A percentile compares a stretch with the other conserved stretches of the same genome.
These are phyloP conservation scores for Brachystomella parvula DNA, from an alignment of 1,140 invertebrate genomes.

Conservation along the genomic window DNA sequence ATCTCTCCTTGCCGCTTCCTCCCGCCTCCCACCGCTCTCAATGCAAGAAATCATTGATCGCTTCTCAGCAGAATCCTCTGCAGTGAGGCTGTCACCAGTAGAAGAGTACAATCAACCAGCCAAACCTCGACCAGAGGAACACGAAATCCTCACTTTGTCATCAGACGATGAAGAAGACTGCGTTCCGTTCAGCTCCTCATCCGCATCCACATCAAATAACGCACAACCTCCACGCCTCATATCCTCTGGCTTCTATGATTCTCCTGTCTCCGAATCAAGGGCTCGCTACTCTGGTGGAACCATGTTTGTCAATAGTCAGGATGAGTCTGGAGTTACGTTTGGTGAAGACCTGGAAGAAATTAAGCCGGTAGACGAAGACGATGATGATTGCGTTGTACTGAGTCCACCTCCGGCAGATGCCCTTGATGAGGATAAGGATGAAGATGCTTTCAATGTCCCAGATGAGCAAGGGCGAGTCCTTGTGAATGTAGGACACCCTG, in stretches of 20 bases:
- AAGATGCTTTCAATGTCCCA: slow-evolving; percentile 80
- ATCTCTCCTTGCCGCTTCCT: slow-evolving; percentile 45
- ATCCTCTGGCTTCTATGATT: not conserved
- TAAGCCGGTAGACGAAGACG: slow-evolving; percentile 44
- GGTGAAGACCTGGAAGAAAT: slow-evolving; percentile 8
- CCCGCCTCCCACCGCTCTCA: not conserved
- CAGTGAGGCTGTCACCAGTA: not conserved
- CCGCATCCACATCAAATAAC: not conserved
- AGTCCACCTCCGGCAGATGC: slow-evolving; percentile 54
- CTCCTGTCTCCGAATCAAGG: not conserved
- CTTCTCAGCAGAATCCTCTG: not conserved
- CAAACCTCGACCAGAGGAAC: not conserved
- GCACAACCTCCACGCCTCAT: not conserved
- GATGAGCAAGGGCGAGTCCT: slow-evolving; percentile 86
- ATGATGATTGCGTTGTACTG: slow-evolving; percentile 73
- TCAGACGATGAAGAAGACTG: slow-evolving; percentile 14
- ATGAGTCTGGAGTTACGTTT: slow-evolving; percentile 41
- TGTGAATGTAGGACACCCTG: slow-evolving; percentile 92
- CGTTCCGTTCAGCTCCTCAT: not conserved
- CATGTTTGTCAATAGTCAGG: slow-evolving; percentile 38
- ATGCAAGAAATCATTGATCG: slow-evolving; percentile 5
- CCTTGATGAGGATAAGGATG: slow-evolving; percentile 52
- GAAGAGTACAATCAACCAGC: not conserved
- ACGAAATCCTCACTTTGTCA: slow-evolving; percentile 16
- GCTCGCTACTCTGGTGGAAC: slow-evolving; percentile 42